Conservation (phyloP, 2,888 invertebrate species). For the Leptopilina drosophilae region DNA sequence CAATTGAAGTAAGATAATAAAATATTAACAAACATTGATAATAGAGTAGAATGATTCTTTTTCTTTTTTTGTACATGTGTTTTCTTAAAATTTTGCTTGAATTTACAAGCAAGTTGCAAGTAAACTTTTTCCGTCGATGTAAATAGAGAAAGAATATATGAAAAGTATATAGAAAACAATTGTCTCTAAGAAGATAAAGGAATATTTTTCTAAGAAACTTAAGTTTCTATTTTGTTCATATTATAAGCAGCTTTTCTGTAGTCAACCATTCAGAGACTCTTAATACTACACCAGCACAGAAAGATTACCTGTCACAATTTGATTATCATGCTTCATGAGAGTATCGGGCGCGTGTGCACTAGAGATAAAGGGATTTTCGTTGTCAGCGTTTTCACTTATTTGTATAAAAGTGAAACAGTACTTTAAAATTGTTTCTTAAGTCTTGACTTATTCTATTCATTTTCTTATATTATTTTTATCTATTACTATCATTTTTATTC, state of each 20-base stretch:
- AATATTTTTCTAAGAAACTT: neutral
- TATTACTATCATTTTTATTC: too few relatives aligned
- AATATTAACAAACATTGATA: too few relatives aligned
- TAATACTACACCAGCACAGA: neutral
- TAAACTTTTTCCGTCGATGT: too few relatives aligned
- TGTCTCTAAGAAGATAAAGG: neutral
- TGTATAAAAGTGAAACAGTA: neutral
- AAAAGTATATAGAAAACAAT: neutral
- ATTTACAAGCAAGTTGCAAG: too few relatives aligned
- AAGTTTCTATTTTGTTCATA: neutral
- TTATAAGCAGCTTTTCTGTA: constrained; percentile 11
- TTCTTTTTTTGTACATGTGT: too few relatives aligned
- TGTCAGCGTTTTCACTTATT: neutral
- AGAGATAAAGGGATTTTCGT: constrained; percentile 12
- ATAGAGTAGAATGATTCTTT: too few relatives aligned
- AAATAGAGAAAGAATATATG: neutral
- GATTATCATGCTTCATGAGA: constrained; percentile 22
- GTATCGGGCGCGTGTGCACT: neutral
- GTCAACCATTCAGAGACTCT: neutral
- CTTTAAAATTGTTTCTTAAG: neutral
- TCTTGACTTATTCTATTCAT: neutral
- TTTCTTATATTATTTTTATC: neutral
- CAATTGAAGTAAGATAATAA: too few relatives aligned
- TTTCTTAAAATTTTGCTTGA: too few relatives aligned
- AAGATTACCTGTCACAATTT: constrained; percentile 34